A percentile compares a stretch with the other conserved stretches of the same genome.
Evolutionary conservation across 2,888 invertebrate genomes (phyloP).

Genomic region (Philhelius pedissequus): DNA sequence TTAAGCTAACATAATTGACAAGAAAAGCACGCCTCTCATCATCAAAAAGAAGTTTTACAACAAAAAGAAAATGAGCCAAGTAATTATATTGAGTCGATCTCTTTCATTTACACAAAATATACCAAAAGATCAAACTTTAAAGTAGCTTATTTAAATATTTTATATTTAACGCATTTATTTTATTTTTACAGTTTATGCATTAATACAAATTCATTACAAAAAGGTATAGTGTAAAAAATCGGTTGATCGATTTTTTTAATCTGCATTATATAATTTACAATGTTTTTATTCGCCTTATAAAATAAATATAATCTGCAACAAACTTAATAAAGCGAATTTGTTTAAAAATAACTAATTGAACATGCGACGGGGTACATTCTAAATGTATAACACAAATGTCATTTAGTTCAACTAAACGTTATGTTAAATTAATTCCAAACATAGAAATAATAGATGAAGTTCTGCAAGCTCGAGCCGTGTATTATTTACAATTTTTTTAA

Average conservation of each 20-base stretch:
- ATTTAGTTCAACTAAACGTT: constrained; percentile 46
- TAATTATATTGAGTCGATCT: no score
- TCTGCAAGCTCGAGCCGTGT: constrained; percentile 52
- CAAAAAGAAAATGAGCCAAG: no score
- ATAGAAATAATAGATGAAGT: constrained; percentile 12
- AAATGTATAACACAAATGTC: constrained; percentile 29
- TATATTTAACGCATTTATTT: constrained; percentile 23
- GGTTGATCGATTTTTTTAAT: constrained; percentile 25
- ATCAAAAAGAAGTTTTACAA: no score
- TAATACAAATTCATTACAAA: constrained; percentile 62
- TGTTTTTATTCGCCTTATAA: constrained; percentile 21
- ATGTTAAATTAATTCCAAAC: constrained; percentile 6
- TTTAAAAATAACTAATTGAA: constrained; percentile 45
- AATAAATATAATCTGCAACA: constrained; percentile 32
- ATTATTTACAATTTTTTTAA: constrained; percentile 43
- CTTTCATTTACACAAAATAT: no score
- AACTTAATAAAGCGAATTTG: constrained; percentile 41
- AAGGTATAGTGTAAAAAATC: constrained; percentile 41
- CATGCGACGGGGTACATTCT: constrained; percentile 39
- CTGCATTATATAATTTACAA: constrained; percentile 44
- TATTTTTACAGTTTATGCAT: constrained; percentile 47
- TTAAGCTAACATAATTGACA: no score
- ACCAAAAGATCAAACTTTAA: no score
- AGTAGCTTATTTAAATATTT: neutral
- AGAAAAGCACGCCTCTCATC: no score